phyloP scores from a whole-genome alignment of 2,888 invertebrate genomes.

The Cephus sareptanus region DNA sequence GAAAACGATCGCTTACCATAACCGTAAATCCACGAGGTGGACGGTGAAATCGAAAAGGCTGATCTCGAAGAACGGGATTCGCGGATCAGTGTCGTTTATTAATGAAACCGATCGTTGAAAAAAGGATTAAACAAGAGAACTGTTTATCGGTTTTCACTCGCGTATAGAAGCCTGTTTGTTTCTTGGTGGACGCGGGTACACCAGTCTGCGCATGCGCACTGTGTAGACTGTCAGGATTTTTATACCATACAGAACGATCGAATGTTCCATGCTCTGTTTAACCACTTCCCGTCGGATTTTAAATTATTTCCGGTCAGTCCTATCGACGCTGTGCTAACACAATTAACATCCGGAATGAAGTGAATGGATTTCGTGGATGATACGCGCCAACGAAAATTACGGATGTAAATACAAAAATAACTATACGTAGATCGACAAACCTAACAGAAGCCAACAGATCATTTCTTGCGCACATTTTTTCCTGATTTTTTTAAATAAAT shows the following conservation, averaged over 20 bases:
- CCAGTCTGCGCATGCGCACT: background rate
- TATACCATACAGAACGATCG: background rate
- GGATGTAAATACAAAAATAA: background rate
- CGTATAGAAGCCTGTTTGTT: background rate
- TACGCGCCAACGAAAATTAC: background rate
- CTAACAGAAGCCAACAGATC: background rate
- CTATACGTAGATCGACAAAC: background rate
- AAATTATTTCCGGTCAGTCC: slow-evolving; percentile 47
- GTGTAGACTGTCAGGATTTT: background rate
- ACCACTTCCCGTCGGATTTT: slow-evolving; percentile 50
- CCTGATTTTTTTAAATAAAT: background rate
- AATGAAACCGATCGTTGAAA: background rate
- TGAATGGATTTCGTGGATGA: background rate
- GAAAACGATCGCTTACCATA: slow-evolving; percentile 4
- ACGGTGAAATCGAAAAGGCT: background rate
- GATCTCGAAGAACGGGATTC: background rate
- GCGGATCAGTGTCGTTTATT: background rate
- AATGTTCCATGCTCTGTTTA: slow-evolving; percentile 48
- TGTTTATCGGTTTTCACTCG: background rate
- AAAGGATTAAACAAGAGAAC: background rate
- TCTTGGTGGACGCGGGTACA: background rate
- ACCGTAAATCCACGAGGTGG: background rate
- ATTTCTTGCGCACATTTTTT: background rate
- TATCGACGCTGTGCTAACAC: slow-evolving; percentile 9
- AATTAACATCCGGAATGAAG: slow-evolving; percentile 25